Evolutionary conservation across 2,797 vertebrate genomes (phyloP).

Genomic region (Hipposideros larvatus): DNA sequence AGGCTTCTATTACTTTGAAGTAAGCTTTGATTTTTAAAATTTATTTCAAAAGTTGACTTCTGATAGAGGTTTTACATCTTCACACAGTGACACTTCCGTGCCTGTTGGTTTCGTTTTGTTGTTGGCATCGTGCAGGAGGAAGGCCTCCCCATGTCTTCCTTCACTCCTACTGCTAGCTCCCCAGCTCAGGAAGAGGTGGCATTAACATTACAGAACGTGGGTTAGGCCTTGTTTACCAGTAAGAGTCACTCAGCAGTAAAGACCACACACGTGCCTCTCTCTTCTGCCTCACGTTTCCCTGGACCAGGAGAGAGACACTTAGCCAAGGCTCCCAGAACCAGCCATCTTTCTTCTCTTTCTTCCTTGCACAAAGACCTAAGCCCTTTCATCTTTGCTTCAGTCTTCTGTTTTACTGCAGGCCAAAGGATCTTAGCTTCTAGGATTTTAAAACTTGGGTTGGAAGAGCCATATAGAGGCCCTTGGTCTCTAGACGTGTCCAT

Average conservation of each 20-base stretch:
- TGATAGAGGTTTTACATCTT: background rate
- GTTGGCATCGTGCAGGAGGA: background rate
- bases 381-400: background rate
- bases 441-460: background rate
- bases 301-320: background rate
- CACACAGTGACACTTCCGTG: background rate
- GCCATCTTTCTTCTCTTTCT: background rate
- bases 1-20: constrained; percentile 75
- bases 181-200: background rate
- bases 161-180: background rate
- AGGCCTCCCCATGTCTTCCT: background rate
- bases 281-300: background rate
- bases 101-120: background rate
- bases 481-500: background rate
- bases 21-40: constrained; percentile 63
- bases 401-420: background rate
- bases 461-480: background rate
- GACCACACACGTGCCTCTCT: background rate
- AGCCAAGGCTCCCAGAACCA: background rate
- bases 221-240: background rate
- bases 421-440: background rate
- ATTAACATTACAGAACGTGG: background rate
- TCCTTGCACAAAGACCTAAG: background rate
- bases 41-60: constrained; percentile 56
- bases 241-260: background rate